Percentiles rank a stretch among this genome's conserved stretches.
Conservation (phyloP, 2,797 vertebrate genomes). For the Clarias laeviceps region DNA sequence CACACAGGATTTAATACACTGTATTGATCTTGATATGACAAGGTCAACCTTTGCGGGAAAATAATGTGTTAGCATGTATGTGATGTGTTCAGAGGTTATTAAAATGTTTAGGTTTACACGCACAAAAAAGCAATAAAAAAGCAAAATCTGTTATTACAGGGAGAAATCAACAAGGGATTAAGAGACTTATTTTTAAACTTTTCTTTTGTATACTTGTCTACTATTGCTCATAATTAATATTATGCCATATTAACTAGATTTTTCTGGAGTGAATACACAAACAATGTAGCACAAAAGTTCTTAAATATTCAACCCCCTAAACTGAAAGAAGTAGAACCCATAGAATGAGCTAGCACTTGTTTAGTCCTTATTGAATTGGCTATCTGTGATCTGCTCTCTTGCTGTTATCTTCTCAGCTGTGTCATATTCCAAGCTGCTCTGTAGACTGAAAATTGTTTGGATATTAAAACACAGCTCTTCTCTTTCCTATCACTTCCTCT, state of each 20-base stretch:
- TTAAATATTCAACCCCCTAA: neutral
- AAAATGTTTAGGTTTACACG: neutral
- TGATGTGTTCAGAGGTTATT: neutral
- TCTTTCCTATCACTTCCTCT: slow-evolving; percentile 23
- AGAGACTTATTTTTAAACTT: neutral
- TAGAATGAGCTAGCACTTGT: neutral
- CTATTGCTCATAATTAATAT: neutral
- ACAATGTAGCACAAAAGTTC: neutral
- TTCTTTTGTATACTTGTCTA: neutral
- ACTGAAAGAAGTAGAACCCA: neutral
- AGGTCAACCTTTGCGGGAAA: neutral
- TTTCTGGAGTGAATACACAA: neutral
- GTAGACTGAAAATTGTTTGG: slow-evolving; percentile 1
- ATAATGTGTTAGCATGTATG: neutral
- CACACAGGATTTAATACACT: neutral
- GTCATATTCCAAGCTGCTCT: neutral
- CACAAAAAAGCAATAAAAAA: neutral
- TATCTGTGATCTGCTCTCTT: slow-evolving; percentile 20
- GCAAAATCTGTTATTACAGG: neutral
- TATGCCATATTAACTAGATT: neutral
- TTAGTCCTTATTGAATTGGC: neutral
- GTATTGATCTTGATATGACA: neutral
- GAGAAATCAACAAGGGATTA: neutral
- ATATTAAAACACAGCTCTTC: slow-evolving; percentile 18
- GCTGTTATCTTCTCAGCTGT: slow-evolving; percentile 4